phyloP scores from a whole-genome alignment of 2,888 invertebrate species.

The Nomada fucata region DNA sequence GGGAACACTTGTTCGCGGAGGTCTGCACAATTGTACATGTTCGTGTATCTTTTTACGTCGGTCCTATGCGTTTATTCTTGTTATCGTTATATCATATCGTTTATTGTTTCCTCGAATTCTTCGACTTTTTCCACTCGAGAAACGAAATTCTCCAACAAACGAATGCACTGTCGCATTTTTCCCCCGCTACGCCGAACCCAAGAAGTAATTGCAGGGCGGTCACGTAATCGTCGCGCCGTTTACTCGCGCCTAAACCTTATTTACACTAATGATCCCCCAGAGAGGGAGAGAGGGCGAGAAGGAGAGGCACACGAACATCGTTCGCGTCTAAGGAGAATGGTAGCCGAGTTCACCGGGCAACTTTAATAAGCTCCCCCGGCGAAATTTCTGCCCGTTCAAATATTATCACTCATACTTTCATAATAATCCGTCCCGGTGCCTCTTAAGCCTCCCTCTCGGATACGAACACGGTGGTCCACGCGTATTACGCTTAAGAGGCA shows the following conservation, averaged over 20 bases:
- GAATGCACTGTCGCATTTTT: background rate
- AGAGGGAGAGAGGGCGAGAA: background rate
- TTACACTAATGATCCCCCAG: constrained; percentile 23
- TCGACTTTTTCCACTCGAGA: no score
- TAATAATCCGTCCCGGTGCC: constrained; percentile 44
- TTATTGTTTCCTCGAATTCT: background rate
- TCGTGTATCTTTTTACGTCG: no score
- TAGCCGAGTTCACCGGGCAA: constrained; percentile 27
- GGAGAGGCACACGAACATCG: constrained; percentile 4
- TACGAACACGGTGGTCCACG: constrained; percentile 13
- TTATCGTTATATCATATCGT: background rate
- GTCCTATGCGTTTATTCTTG: background rate
- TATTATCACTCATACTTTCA: constrained; percentile 59
- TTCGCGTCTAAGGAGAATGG: constrained; percentile 6
- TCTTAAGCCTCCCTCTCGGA: constrained; percentile 25
- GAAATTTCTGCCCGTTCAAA: constrained; percentile 54
- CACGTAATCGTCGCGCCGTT: constrained; percentile 22
- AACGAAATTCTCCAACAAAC: background rate
- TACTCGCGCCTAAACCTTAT: constrained; percentile 26
- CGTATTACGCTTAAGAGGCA: constrained; percentile 34
- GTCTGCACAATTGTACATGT: no score
- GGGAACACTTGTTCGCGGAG: no score
- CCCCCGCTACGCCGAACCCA: background rate
- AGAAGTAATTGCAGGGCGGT: constrained; percentile 10
- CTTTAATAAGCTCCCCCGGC: constrained; percentile 40